Evolutionary conservation across 2,888 invertebrate genomes (phyloP).

Genomic region (Drosophila pegasa): DNA sequence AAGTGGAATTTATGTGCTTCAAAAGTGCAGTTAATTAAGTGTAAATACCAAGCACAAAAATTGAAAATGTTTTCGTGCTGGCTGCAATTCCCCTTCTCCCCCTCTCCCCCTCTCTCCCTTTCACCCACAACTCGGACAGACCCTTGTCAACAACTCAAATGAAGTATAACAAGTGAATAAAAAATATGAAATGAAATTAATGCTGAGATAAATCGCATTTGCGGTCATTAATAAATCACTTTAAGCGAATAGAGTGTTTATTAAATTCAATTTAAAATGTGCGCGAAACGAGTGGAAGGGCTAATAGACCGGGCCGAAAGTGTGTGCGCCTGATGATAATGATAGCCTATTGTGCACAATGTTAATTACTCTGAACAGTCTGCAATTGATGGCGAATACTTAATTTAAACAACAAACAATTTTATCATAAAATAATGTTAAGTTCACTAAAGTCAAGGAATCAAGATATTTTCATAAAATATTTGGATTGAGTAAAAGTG

Average conservation of each 20-base stretch:
- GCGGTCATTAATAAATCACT: constrained; percentile 65
- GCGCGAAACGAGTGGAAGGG: constrained; percentile 25
- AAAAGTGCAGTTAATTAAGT: constrained; percentile 76
- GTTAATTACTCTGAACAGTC: constrained; percentile 12
- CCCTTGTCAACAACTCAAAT: constrained; percentile 42
- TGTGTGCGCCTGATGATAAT: constrained; percentile 10
- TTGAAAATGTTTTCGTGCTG: constrained; percentile 28
- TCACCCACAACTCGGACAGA: neutral
- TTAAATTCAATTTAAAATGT: constrained; percentile 51
- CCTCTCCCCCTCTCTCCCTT: too few species aligned
- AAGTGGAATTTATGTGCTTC: constrained; percentile 80
- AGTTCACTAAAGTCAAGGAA: neutral
- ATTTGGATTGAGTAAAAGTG: neutral
- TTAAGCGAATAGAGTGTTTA: constrained; percentile 37
- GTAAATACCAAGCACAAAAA: constrained; percentile 64
- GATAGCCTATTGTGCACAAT: constrained; percentile 21
- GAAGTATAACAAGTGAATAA: constrained; percentile 21
- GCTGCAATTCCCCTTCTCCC: neutral
- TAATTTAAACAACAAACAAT: neutral
- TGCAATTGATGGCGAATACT: neutral
- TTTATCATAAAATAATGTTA: neutral
- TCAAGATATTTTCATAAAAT: neutral
- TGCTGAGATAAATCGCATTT: constrained; percentile 60
- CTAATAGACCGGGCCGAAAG: constrained; percentile 33
- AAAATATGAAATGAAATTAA: constrained; percentile 62